Conservation (phyloP, 2,797 vertebrate genomes). For the Acomys russatus region DNA sequence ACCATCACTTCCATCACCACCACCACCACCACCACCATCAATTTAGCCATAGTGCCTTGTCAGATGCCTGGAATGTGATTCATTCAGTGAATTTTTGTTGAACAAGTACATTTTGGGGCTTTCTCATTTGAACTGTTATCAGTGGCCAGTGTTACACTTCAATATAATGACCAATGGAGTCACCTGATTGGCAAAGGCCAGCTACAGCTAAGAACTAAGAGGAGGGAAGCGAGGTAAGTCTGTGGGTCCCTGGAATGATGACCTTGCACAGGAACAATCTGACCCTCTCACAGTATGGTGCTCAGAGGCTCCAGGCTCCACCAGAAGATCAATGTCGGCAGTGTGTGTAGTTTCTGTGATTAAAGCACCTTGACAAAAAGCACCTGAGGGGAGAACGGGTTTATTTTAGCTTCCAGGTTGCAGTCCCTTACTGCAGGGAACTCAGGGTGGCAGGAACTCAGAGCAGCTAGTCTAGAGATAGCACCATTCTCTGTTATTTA, state of each 20-base stretch:
- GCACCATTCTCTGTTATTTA: neutral
- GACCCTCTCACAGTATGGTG: neutral
- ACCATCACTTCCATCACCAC: neutral
- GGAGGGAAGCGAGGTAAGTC: neutral
- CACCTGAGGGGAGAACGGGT: no score
- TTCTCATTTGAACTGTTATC: neutral
- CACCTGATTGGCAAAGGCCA: neutral
- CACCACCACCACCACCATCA: neutral
- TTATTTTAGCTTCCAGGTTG: neutral
- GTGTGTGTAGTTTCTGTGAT: neutral
- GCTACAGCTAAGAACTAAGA: neutral
- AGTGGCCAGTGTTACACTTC: neutral
- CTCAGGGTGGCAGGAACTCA: neutral
- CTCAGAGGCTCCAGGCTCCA: neutral
- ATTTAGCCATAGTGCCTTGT: neutral
- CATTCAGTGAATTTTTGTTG: neutral
- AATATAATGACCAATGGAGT: neutral
- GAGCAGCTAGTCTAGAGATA: neutral
- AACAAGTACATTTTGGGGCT: neutral
- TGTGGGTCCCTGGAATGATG: neutral
- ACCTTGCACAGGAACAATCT: neutral
- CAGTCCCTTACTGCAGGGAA: neutral
- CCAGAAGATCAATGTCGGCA: neutral
- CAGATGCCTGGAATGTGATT: neutral
- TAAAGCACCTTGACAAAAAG: neutral